Evolutionary conservation across 2,888 invertebrate species (phyloP).

Genomic region (Lymantria monacha): DNA sequence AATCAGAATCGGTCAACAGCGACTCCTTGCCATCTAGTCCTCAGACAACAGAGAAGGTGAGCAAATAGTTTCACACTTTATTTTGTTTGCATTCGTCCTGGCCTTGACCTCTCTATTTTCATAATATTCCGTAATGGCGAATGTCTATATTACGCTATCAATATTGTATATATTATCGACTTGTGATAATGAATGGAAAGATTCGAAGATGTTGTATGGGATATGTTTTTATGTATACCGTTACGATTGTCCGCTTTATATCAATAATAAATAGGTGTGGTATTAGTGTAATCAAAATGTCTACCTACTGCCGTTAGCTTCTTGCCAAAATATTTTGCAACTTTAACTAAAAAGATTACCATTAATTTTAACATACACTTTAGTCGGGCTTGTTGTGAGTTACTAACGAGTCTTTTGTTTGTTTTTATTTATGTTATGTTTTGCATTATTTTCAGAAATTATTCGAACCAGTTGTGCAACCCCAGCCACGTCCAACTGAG

Average conservation of each 20-base stretch:
- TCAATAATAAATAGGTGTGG: constrained; percentile 3
- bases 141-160: constrained; percentile 70
- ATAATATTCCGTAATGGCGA: constrained; percentile 82
- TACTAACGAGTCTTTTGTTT: not conserved
- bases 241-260: constrained; percentile 7
- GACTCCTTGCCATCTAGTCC: constrained; percentile 79
- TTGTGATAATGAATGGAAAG: constrained; percentile 61
- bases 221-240: constrained; percentile 3
- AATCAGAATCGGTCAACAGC: constrained; percentile 74
- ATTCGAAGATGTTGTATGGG: constrained; percentile 33
- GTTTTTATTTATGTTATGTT: constrained; percentile 10
- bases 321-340: constrained; percentile 26
- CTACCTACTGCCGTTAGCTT: constrained; percentile 20
- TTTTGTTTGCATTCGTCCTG: constrained; percentile 78
- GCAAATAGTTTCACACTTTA: constrained; percentile 46
- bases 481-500: constrained; percentile 71
- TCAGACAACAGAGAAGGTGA: constrained; percentile 79
- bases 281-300: constrained; percentile 17
- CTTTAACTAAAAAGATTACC: not conserved
- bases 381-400: not conserved
- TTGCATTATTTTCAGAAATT: constrained; percentile 62
- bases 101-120: constrained; percentile 82
- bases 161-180: constrained; percentile 63
- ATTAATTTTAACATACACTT: not conserved
- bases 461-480: constrained; percentile 69